Evolutionary conservation across 2,113 vertebrate genomes (phyloP), one percentile per base, ranked within the genome.

Genomic region (Tringa solitaria): DNA sequence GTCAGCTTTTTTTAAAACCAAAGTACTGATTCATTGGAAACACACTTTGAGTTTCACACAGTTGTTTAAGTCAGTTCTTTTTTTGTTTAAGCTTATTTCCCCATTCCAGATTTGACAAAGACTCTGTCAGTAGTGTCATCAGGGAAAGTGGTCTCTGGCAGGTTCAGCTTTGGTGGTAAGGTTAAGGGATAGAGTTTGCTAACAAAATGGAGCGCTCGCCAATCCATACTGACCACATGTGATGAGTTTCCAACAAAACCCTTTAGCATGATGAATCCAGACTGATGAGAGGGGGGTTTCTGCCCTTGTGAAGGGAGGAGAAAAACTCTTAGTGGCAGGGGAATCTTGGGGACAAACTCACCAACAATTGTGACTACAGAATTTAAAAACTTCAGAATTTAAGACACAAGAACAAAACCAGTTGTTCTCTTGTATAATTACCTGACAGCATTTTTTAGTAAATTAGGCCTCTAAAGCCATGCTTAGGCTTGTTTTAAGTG

Each of bases 181-280:
- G 27, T 70, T 89, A 87, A 35, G 8, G 64, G 68, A 87, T 37
- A 41, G 68, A 90, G 2, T 57, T 87, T 81, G 56, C 14, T 93
- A 63, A 77, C 30, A 81, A 78, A 94, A 81, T 90, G 51, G 5
- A 2, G 24, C 35, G 41, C 33, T 77, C 2, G 14, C 64, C 77
- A 94, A 32, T 43, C 68, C 87, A 46, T 60, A 51, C 8, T 48
- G 60, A 89, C 35, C 27, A 33, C 39, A 74, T 83, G 35, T 54
- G n/a, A 85, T 60, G 60, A 88, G 51, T 78, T 89, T 93, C 90
- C 76, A 95, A 76, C 51, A 93, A 93, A 87, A 81, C 13, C 4
- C 11, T 86, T 59, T 24, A 93, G 24, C 30, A 21, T 28, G 35
- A 87, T 72, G 68, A 81, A 87, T 53, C 22, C 53, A 65, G 43